Evolutionary conservation across 1,140 invertebrate genomes (phyloP), one percentile per base, ranked within the genome.

Genomic region (Pseudomyrmex flavicornis): DNA sequence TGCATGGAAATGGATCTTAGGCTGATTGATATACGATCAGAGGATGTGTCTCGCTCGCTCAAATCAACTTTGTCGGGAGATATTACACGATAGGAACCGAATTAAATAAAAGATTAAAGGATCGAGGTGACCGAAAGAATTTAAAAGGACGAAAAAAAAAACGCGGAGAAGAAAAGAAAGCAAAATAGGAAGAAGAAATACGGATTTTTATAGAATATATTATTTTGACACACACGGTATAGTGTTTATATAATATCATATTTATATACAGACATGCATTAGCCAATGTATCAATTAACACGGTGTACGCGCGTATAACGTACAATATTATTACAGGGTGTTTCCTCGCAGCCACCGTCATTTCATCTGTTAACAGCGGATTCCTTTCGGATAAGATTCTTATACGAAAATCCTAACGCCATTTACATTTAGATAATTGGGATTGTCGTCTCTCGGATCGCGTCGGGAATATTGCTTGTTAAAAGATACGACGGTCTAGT

Each of bases 261-360:
- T 62, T 70, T 80, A 50, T 59, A 69, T n/a, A 46, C 48, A 5
- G 35, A 62, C 61, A 80, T 80, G 70, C 54, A 61, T 70, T 59
- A 68, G 56, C 70, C 85, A 83, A 77, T 83, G 61, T 84, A 87
- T 87, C 69, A 72, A 85, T 83, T 83, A 83, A 87, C 46, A 76
- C 58, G 66, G 82, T 76, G 61, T 85, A 85, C 72, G 72, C 35
- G 61, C 58, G 69, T 70, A 70, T 79, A 59, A 74, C 44, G 66
- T 79, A 74, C 61, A 35, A 35, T 35, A 35, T 35, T 35, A 35
- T 35, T 35, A 7, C 35, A 35, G 35, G 35, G 35, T 35, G 35
- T 35, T 35, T 35, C 5, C 35, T 35, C 35, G 35, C 35, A 35
- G 5, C 35, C 35, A 35, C 35, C 35, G 35, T 35, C 35, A 35